Conservation (phyloP, 2,113 vertebrate species). For the Meriones unguiculatus region DNA sequence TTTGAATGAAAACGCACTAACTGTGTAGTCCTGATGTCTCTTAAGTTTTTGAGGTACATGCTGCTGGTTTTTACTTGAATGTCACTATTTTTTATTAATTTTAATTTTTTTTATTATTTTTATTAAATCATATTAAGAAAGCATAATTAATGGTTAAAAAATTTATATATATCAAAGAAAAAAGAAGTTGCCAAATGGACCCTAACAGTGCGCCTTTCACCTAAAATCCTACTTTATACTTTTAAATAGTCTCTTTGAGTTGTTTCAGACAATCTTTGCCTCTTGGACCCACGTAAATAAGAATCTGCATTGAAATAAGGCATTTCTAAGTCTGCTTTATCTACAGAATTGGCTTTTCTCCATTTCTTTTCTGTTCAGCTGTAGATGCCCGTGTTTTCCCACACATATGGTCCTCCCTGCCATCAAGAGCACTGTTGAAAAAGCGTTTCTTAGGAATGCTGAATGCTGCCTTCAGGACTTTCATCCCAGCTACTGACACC, state of each 20-base stretch:
- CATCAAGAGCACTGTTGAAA: not conserved
- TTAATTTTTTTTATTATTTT: not conserved
- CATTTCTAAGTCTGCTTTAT: not conserved
- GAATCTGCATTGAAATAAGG: not conserved
- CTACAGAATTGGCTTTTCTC: not conserved
- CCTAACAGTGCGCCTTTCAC: not conserved
- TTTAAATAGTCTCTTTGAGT: constrained; percentile 24
- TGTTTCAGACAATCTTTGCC: not conserved
- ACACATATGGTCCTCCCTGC: not conserved
- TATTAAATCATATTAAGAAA: constrained; percentile 25
- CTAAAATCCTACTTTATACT: constrained; percentile 7
- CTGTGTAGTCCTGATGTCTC: not conserved
- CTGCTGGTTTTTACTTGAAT: not conserved
- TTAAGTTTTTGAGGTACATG: not conserved
- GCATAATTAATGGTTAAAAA: not conserved
- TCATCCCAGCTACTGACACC: not conserved
- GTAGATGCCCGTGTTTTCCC: not conserved
- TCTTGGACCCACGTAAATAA: not conserved
- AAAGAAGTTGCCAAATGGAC: not conserved
- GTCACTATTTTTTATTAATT: not conserved
- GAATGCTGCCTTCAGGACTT: not conserved
- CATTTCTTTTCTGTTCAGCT: not conserved
- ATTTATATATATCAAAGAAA: constrained; percentile 14
- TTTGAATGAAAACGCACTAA: not conserved
- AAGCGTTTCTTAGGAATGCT: not conserved